phyloP scores from a whole-genome alignment of 2,888 invertebrate species.

The Aquatica leii region DNA sequence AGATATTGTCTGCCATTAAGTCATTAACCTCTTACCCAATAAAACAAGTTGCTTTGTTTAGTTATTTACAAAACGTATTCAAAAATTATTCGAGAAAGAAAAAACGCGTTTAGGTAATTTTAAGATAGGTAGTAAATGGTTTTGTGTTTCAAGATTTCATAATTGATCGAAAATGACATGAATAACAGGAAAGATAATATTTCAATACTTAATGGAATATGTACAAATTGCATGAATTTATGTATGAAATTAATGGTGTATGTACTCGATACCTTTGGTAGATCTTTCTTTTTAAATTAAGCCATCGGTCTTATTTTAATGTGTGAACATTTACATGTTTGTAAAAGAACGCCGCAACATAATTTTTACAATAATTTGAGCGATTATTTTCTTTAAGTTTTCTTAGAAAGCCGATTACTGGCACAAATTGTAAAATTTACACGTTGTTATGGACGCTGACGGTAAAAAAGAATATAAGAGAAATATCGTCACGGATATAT shows the following conservation, averaged over 20 bases:
- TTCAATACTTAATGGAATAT: constrained; percentile 40
- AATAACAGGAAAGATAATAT: constrained; percentile 32
- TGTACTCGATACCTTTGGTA: constrained; percentile 42
- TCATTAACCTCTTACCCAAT: constrained; percentile 50
- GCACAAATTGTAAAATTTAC: constrained; percentile 36
- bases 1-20: constrained; percentile 53
- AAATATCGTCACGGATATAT: constrained; percentile 46
- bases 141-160: constrained; percentile 23
- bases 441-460: constrained; percentile 36
- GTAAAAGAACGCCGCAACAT: constrained; percentile 2
- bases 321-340: constrained; percentile 16
- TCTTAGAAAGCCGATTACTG: too few species aligned
- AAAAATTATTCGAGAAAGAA: constrained; percentile 23
- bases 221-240: constrained; percentile 50
- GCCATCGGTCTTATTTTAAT: constrained; percentile 40
- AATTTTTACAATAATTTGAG: too few species aligned
- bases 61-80: constrained; percentile 12
- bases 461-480: constrained; percentile 41
- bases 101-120: background rate
- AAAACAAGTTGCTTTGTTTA: constrained; percentile 31
- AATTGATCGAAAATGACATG: constrained; percentile 30
- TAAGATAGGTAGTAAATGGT: too few species aligned
- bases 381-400: too few species aligned
- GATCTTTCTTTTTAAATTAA: constrained; percentile 42
- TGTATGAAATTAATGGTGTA: constrained; percentile 49